Conservation (phyloP, 1,140 invertebrate genomes). For the Anastrepha ludens region DNA sequence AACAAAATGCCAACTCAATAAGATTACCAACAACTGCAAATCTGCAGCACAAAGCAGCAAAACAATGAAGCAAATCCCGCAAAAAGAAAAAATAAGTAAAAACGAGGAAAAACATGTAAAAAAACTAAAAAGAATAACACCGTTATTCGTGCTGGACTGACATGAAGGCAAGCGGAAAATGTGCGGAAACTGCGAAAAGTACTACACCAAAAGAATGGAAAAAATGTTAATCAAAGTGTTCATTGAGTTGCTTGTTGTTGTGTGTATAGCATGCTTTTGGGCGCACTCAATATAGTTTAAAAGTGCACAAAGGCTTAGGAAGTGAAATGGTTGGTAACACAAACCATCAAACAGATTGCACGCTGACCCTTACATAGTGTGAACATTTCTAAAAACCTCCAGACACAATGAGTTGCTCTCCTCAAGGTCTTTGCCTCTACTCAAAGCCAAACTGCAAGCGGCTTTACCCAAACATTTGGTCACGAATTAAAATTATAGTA, state of each 20-base stretch:
- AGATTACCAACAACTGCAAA: conserved; percentile 25
- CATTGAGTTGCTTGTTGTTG: conserved; percentile 12
- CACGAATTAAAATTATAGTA: no score
- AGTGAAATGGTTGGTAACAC: background rate
- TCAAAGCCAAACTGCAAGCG: no score
- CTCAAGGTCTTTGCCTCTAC: no score
- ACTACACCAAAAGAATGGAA: background rate
- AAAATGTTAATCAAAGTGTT: conserved; percentile 48
- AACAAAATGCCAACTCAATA: conserved; percentile 16
- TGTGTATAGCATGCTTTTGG: conserved; percentile 5
- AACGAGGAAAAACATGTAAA: background rate
- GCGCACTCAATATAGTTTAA: background rate
- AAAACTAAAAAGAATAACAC: background rate
- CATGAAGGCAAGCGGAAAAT: background rate
- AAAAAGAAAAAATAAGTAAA: background rate
- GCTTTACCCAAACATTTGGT: no score
- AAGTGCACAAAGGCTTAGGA: background rate
- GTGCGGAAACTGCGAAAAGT: conserved; percentile 25
- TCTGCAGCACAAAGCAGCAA: conserved; percentile 37
- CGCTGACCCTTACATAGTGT: background rate
- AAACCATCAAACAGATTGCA: conserved; percentile 12
- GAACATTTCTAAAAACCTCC: background rate
- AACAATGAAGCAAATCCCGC: conserved; percentile 30
- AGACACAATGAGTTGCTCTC: no score
- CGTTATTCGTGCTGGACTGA: background rate